These are phyloP conservation scores for Druceiella hillmani DNA, from an alignment of 2,888 invertebrate genomes.

Conservation along the genomic window DNA sequence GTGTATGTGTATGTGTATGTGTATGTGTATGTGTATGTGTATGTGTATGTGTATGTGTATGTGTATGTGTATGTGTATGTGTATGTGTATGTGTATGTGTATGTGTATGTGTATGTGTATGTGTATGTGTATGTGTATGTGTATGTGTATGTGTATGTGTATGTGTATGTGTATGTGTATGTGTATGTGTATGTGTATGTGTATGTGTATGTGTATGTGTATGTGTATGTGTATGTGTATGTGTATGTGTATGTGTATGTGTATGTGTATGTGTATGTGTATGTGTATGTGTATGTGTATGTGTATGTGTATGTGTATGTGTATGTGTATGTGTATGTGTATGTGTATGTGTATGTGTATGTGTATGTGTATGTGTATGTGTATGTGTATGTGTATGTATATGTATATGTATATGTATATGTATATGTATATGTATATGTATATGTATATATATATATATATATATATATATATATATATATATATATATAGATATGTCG, in stretches of 20 bases:
- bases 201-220: not conserved
- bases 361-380: constrained; percentile 2
- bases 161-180: constrained; percentile 1
- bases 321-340: constrained; percentile 2
- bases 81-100: too few species aligned
- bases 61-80: too few species aligned
- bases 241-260: not conserved
- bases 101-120: not conserved
- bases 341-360: constrained; percentile 4
- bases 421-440: constrained; percentile 9
- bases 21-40: too few species aligned
- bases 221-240: not conserved
- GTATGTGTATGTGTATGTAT: constrained; percentile 4
- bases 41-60: too few species aligned
- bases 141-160: constrained; percentile 1
- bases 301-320: constrained; percentile 1
- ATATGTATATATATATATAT: constrained; percentile 10
- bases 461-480: constrained; percentile 10
- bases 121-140: constrained; percentile 1
- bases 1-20: too few species aligned
- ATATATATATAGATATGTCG: constrained; percentile 9
- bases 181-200: constrained; percentile 1
- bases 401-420: constrained; percentile 9
- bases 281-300: constrained; percentile 1
- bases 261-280: constrained; percentile 1